Evolutionary conservation across 2,797 vertebrate genomes (phyloP).

Genomic region (Lophius americanus): DNA sequence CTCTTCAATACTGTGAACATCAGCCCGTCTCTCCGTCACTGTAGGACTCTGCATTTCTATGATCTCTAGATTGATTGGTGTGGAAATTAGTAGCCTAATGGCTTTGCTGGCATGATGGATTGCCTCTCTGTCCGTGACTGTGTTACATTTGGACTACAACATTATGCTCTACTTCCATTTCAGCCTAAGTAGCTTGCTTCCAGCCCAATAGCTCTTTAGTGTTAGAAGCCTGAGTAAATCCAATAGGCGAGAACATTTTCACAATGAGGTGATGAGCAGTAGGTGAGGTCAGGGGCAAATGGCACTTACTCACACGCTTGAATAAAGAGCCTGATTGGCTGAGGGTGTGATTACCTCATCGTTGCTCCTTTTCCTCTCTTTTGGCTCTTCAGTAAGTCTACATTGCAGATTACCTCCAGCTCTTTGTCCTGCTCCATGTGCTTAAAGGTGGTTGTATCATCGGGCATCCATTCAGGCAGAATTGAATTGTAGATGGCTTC

Average conservation of each 20-base stretch:
- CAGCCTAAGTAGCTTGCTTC: slow-evolving; percentile 55
- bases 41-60: slow-evolving; percentile 33
- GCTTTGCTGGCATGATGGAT: slow-evolving; percentile 61
- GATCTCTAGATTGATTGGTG: slow-evolving; percentile 63
- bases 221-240: slow-evolving; percentile 68
- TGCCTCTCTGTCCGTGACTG: slow-evolving; percentile 35
- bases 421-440: slow-evolving; percentile 26
- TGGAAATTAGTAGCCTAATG: slow-evolving; percentile 62
- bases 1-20: slow-evolving; percentile 23
- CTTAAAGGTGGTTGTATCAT: slow-evolving; percentile 35
- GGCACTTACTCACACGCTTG: slow-evolving; percentile 43
- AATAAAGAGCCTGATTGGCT: slow-evolving; percentile 54
- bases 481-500: slow-evolving; percentile 60
- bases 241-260: slow-evolving; percentile 56
- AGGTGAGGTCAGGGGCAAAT: slow-evolving; percentile 71
- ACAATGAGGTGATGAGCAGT: slow-evolving; percentile 64
- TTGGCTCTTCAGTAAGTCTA: slow-evolving; percentile 10
- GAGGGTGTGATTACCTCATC: slow-evolving; percentile 39
- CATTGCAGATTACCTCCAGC: slow-evolving; percentile 26
- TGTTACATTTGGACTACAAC: slow-evolving; percentile 66
- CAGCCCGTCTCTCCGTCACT: slow-evolving; percentile 26
- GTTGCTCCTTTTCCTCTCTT: slow-evolving; percentile 7
- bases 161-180: slow-evolving; percentile 71
- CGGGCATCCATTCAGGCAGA: slow-evolving; percentile 42
- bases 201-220: slow-evolving; percentile 46